Evolutionary conservation across 2,888 invertebrate species (phyloP).

Genomic region (Lasius fuliginosus): DNA sequence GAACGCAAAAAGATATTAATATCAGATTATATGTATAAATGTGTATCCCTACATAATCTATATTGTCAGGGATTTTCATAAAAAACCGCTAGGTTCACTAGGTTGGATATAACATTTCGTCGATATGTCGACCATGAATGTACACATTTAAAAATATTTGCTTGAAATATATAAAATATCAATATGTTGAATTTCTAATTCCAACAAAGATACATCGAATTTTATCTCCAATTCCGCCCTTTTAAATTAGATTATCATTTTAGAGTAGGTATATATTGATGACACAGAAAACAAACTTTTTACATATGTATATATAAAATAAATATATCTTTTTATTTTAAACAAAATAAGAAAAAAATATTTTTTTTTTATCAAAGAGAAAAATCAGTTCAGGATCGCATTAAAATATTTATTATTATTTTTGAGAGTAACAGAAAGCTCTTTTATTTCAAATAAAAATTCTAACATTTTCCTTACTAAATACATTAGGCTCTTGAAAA

Average conservation of each 20-base stretch:
- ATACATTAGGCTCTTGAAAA: background rate
- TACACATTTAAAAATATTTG: slow-evolving; percentile 35
- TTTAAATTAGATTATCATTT: background rate
- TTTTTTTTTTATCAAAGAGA: background rate
- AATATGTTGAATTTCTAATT: background rate
- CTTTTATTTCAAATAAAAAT: background rate
- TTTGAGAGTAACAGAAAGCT: background rate
- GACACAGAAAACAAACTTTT: background rate
- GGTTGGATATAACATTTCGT: slow-evolving; percentile 14
- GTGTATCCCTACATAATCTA: background rate
- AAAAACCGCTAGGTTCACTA: background rate
- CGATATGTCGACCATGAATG: background rate
- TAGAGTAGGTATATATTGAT: background rate
- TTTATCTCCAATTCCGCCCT: background rate
- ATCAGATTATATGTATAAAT: background rate
- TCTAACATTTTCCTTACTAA: background rate
- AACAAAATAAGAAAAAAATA: background rate
- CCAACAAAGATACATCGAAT: background rate
- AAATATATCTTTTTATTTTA: background rate
- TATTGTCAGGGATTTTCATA: background rate
- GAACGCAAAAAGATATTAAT: background rate
- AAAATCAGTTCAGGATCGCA: background rate
- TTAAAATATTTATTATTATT: slow-evolving; percentile 13
- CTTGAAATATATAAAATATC: background rate
- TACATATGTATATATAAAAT: background rate